phyloP scores from a whole-genome alignment of 2,113 vertebrate species.

The Campylomormyrus tamandua region DNA sequence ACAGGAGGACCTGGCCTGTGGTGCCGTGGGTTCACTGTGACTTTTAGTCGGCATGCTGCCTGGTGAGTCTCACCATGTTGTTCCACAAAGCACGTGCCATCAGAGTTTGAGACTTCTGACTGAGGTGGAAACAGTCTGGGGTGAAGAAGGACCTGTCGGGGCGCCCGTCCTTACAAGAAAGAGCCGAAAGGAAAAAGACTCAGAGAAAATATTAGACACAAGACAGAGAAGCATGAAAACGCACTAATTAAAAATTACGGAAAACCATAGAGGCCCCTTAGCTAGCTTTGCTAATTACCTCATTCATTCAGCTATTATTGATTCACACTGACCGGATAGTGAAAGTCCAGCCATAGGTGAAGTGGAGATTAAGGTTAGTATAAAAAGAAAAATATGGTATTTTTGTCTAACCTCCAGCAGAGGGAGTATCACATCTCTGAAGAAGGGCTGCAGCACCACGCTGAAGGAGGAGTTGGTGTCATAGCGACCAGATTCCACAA shows the following conservation, averaged over 20 bases:
- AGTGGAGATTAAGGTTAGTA: not conserved
- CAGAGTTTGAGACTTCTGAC: conserved; percentile 72
- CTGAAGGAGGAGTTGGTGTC: conserved; percentile 56
- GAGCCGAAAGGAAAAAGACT: not conserved
- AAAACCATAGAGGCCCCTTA: not conserved
- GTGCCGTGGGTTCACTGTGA: not conserved
- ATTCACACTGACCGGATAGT: not conserved
- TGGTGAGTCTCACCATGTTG: conserved; percentile 62
- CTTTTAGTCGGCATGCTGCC: not conserved
- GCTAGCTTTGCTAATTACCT: not conserved
- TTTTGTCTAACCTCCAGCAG: conserved; percentile 51
- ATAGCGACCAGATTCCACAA: conserved; percentile 55
- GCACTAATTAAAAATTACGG: not conserved
- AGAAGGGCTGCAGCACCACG: conserved; percentile 61
- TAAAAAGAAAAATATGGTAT: not conserved
- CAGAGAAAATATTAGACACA: not conserved
- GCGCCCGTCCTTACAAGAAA: conserved; percentile 57
- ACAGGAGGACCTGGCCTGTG: not conserved
- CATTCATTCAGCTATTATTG: not conserved
- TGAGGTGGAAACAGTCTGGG: conserved; percentile 84
- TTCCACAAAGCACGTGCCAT: conserved; percentile 80
- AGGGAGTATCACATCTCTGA: conserved; percentile 41
- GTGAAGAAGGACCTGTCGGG: conserved; percentile 74
- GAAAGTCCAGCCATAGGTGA: not conserved
- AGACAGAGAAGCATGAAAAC: not conserved